A percentile compares a stretch with the other conserved stretches of the same genome.
phyloP scores from a whole-genome alignment of 2,797 vertebrate species.

The Paedocypris micromegethes region DNA sequence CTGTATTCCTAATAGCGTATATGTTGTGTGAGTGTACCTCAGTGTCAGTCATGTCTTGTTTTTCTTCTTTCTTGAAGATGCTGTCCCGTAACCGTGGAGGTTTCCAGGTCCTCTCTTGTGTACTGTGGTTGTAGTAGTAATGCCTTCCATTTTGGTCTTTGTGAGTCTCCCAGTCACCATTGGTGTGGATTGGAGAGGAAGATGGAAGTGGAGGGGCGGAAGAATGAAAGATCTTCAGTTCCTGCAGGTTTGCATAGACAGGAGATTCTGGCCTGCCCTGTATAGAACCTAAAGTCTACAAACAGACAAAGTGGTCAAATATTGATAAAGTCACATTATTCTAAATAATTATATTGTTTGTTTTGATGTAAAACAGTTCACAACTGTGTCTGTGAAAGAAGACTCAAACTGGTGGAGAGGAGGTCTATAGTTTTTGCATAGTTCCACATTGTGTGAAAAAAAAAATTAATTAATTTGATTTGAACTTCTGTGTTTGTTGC shows the following conservation, averaged over 20 bases:
- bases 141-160: slow-evolving; percentile 85
- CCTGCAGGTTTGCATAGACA: slow-evolving; percentile 93
- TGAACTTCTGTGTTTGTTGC: too few species aligned
- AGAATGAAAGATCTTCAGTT: slow-evolving; percentile 94
- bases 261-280: slow-evolving; percentile 86
- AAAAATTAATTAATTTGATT: too few species aligned
- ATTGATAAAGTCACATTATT: not conserved
- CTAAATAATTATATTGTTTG: too few species aligned
- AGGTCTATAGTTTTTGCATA: too few species aligned
- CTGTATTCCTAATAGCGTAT: not conserved
- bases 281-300: slow-evolving; percentile 77
- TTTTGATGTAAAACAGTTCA: too few species aligned
- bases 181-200: slow-evolving; percentile 79
- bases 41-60: slow-evolving; percentile 62
- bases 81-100: slow-evolving; percentile 83
- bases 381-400: too few species aligned
- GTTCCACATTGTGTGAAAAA: too few species aligned
- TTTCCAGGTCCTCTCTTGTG: slow-evolving; percentile 91
- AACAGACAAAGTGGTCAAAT: not conserved
- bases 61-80: slow-evolving; percentile 73
- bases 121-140: slow-evolving; percentile 88
- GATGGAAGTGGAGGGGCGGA: slow-evolving; percentile 81
- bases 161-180: slow-evolving; percentile 95
- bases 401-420: too few species aligned
- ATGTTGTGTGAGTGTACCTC: slow-evolving; percentile 69